Percentiles rank a stretch among this genome's conserved stretches.
These are phyloP conservation scores for Blomia tropicalis DNA, from an alignment of 2,888 invertebrate genomes.

Conservation along the genomic window DNA sequence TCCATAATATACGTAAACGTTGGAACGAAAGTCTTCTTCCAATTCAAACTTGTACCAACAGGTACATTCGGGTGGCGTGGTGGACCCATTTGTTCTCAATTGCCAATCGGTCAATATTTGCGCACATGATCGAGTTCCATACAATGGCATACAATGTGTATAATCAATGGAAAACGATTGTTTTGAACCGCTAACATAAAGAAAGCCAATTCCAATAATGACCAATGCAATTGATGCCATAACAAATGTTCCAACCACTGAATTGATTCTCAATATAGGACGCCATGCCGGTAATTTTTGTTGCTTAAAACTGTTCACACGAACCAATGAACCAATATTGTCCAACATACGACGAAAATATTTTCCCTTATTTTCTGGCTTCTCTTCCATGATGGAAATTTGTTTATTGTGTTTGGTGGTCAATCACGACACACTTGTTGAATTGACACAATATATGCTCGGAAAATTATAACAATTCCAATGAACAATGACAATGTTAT, in stretches of 20 bases:
- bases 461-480: too few species aligned
- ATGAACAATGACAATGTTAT: too few species aligned
- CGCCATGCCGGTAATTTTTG: constrained; percentile 15
- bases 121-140: constrained; percentile 2
- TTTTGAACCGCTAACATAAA: not conserved
- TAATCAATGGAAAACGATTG: constrained; percentile 9
- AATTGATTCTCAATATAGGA: not conserved
- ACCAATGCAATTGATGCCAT: not conserved
- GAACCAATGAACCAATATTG: not conserved
- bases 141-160: constrained; percentile 20
- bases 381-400: too few species aligned
- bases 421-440: too few species aligned
- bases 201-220: constrained; percentile 2
- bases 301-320: constrained; percentile 7
- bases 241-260: constrained; percentile 5
- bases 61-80: constrained; percentile 14
- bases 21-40: constrained; percentile 10
- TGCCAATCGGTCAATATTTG: constrained; percentile 11
- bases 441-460: too few species aligned
- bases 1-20: constrained; percentile 21
- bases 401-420: too few species aligned
- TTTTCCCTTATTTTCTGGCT: too few species aligned
- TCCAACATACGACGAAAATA: not conserved
- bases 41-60: constrained; percentile 22
- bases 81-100: not conserved